Base-by-base conservation (phyloP, 2,888 invertebrate species). In the Hydriomena furcata region DNA sequence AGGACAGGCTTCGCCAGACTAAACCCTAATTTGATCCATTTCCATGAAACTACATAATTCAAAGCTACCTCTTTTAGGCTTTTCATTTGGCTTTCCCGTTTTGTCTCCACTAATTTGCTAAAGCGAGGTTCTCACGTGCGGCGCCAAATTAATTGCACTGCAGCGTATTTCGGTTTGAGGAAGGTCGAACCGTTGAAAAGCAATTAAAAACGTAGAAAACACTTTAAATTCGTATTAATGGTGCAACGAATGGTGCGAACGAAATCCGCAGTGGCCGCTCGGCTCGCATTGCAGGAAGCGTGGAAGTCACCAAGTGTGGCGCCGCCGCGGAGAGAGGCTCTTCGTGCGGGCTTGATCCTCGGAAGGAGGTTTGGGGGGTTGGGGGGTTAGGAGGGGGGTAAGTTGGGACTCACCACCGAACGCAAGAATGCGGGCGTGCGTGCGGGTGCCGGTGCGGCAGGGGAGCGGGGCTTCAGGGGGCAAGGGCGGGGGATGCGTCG, bases 361-460 rank as follows among this genome's bases (percentile, higher is more conserved):
- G 47, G 38, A 36, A 30, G 63, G 71, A 68, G 75, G 74, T 74
- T 73, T n/a, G n/a, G n/a, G n/a, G n/a, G n/a, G n/a, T n/a, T n/a
- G n/a, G n/a, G n/a, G n/a, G n/a, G n/a, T n/a, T n/a, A n/a, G n/a
- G n/a, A n/a, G n/a, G n/a, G n/a, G n/a, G n/a, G n/a, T n/a, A n/a
- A n/a, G n/a, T 68, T 68, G 71, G 57, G 30, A 21, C 34, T 37
- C 27, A 40, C 37, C 41, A 45, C 41, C 37, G 35, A 79, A 79
- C 74, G 84, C 81, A 84, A 82, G 84, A 84, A 85, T 87, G 86
- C 85, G 87, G 61, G 85, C 82, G 86, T 86, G 88, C 87, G 88
- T 86, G 87, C 79, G 82, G 83, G 71, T 64, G 72, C 68, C 56
- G 75, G 71, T 66, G 76, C 71, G 77, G 72, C 66, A 68, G 66